Evolutionary conservation across 2,113 vertebrate genomes (phyloP).

Genomic region (Melierax canorus): DNA sequence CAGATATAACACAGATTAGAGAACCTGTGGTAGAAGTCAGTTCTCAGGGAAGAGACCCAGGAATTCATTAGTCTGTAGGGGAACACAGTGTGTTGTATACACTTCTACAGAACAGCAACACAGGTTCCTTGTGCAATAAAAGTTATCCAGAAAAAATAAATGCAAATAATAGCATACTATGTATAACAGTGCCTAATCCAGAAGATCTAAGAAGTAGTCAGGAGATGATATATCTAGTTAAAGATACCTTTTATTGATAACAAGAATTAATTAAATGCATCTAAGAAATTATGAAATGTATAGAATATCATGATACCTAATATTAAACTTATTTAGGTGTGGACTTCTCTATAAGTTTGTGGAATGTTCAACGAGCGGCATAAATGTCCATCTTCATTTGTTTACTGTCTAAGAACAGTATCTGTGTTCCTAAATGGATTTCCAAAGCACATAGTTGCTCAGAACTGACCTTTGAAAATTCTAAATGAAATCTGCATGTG

Average conservation of each 20-base stretch:
- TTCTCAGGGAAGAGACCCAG: neutral
- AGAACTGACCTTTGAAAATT: constrained; percentile 7
- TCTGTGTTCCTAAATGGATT: neutral
- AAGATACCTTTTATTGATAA: neutral
- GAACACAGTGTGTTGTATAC: neutral
- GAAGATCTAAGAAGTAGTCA: neutral
- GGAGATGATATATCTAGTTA: neutral
- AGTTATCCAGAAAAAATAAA: neutral
- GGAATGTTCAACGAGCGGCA: neutral
- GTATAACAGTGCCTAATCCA: neutral
- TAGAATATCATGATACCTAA: neutral
- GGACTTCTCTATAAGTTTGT: neutral
- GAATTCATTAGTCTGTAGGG: neutral
- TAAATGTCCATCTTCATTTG: neutral
- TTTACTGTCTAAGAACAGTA: neutral
- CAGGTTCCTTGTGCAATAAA: neutral
- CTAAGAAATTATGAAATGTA: neutral
- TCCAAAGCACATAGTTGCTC: neutral
- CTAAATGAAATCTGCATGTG: neutral
- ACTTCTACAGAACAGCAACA: neutral
- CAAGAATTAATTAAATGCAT: neutral
- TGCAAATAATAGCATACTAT: neutral
- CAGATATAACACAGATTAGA: neutral
- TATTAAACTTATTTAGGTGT: neutral
- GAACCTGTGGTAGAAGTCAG: neutral